Conservation (phyloP, 1,140 invertebrate species). For the Aphis gossypii region DNA sequence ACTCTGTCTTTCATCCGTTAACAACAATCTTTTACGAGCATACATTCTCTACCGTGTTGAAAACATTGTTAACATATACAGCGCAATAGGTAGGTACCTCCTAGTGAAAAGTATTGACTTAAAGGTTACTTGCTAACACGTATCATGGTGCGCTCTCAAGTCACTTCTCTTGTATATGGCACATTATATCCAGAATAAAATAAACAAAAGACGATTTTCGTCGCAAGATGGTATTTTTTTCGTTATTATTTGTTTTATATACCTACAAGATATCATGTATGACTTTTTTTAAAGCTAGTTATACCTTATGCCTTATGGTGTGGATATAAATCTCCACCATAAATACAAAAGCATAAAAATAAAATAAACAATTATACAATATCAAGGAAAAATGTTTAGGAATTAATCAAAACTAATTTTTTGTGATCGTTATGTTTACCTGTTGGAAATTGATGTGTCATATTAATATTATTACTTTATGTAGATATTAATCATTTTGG, state of each 20-base stretch:
- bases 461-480: background rate
- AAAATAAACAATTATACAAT: background rate
- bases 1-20: conserved; percentile 9
- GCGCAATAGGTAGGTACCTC: background rate
- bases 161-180: conserved; percentile 1
- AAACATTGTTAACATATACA: conserved; percentile 18
- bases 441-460: background rate
- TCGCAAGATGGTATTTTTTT: background rate
- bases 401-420: background rate
- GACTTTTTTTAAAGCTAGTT: background rate
- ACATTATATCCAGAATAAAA: conserved; percentile 36
- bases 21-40: conserved; percentile 30
- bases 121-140: background rate
- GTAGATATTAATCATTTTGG: background rate
- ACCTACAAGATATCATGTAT: background rate
- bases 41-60: conserved; percentile 4
- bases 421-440: background rate
- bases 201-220: conserved; percentile 26
- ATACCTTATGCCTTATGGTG: conserved; percentile 7
- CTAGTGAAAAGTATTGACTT: conserved; percentile 36
- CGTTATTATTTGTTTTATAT: background rate
- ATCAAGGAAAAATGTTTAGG: background rate
- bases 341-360: background rate
- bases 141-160: background rate
- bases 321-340: background rate